Evolutionary conservation across 2,113 vertebrate genomes (phyloP), one percentile per base, ranked within the genome.

Genomic region (Ailurus styani): DNA sequence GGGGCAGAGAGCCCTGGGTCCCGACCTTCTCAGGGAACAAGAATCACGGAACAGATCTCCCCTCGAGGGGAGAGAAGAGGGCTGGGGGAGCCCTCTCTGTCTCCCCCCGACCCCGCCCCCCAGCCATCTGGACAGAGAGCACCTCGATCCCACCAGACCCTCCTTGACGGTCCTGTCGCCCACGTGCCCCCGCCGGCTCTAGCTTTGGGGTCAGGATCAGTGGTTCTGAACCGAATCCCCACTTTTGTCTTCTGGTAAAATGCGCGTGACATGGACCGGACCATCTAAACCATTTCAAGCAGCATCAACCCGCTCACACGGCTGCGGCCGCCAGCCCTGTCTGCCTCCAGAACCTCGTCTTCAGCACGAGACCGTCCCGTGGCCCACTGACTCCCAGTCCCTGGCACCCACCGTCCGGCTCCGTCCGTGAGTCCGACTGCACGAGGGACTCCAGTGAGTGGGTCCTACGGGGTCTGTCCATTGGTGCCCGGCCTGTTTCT

Each of bases 221-320:
- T 5, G 17, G 64, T 10, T 27, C 78, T n/a, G 90, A 72, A 45
- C 29, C 54, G 6, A 7, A 23, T 23, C 40, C 10, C 52, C 7
- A 20, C 4, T 1, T 13, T 42, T 72, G 31, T 18, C 1, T 12
- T 20, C 7, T 18, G 60, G 57, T 25, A 42, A 91, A 81, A 81
- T 15, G 6, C 47, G 0, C 37, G 0, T 7, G 29, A 20, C 37
- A 2, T 0, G 57, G n/a, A 68, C 37, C 27, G 18, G 10, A 6
- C 11, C 86, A 4, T 23, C 68, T 14, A 10, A 42, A 55, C 18
- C 66, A 18, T 25, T 12, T 21, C 34, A 9, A 9, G 29, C 2
- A 10, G 23, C 25, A 3, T 3, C 1, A 25, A 27, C 29, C 1
- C 21, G 2, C 1, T 27, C 29, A 3, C 18, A 3, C 0, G 0